phyloP scores from a whole-genome alignment of 2,113 vertebrate species.

The Mustelus asterias region DNA sequence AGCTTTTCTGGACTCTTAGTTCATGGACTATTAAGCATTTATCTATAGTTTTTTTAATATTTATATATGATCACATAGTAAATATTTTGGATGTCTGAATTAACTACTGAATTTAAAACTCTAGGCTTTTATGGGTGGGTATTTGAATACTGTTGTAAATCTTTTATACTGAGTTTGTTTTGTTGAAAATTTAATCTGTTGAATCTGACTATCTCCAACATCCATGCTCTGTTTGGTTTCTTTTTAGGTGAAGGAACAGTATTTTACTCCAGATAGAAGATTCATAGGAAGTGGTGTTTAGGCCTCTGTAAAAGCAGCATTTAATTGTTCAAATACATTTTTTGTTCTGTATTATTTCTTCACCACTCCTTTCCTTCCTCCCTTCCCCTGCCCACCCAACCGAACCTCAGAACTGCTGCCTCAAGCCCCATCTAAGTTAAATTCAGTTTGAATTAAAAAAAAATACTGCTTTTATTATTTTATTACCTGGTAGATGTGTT shows the following conservation, averaged over 20 bases:
- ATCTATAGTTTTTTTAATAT: conserved; percentile 47
- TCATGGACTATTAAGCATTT: conserved; percentile 54
- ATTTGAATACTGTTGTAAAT: conserved; percentile 23
- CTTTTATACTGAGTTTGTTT: neutral
- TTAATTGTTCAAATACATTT: conserved; percentile 32
- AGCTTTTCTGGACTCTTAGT: conserved; percentile 53
- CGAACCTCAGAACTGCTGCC: conserved; percentile 18
- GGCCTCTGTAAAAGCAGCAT: conserved; percentile 34
- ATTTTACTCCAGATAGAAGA: conserved; percentile 59
- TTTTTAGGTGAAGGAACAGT: conserved; percentile 74
- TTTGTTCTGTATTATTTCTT: conserved; percentile 18
- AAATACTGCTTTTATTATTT: conserved; percentile 38
- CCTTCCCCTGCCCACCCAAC: neutral
- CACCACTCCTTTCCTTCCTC: too few relatives aligned
- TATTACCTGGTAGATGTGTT: conserved; percentile 33
- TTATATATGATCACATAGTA: conserved; percentile 38
- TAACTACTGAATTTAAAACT: conserved; percentile 33
- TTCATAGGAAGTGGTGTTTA: conserved; percentile 46
- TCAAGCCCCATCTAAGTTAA: conserved; percentile 22
- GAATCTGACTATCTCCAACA: conserved; percentile 31
- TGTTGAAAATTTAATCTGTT: neutral
- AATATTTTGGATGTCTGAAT: conserved; percentile 33
- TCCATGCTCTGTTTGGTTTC: conserved; percentile 56
- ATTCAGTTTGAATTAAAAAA: conserved; percentile 27
- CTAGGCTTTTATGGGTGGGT: conserved; percentile 35